These are phyloP conservation scores for Hypsopygia costalis DNA, from an alignment of 2,888 invertebrate species.

Conservation along the genomic window DNA sequence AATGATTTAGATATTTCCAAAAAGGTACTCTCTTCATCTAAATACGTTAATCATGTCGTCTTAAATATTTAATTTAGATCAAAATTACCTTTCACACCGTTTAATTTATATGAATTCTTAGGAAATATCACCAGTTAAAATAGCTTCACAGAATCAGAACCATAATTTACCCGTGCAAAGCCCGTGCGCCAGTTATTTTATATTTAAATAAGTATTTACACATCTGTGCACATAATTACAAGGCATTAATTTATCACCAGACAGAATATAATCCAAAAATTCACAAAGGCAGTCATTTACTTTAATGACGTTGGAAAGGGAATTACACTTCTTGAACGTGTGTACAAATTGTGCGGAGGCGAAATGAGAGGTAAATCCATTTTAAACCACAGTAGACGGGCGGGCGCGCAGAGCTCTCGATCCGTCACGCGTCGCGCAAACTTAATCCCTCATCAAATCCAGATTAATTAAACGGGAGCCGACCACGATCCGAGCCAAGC, in stretches of 20 bases:
- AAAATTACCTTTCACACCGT: no score
- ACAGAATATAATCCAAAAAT: slow-evolving; percentile 2
- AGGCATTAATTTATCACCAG: not conserved
- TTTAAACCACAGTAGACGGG: slow-evolving; percentile 66
- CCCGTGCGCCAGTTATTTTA: no score
- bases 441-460: slow-evolving; percentile 78
- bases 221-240: no score
- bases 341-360: slow-evolving; percentile 63
- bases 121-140: no score
- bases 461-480: slow-evolving; percentile 71
- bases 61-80: no score
- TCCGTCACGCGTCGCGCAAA: slow-evolving; percentile 72
- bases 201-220: no score
- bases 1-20: no score
- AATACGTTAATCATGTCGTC: no score
- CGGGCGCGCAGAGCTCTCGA: slow-evolving; percentile 58
- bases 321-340: slow-evolving; percentile 53
- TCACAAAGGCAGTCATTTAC: slow-evolving; percentile 12
- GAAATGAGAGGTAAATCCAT: slow-evolving; percentile 67
- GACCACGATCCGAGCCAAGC: slow-evolving; percentile 56
- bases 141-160: no score
- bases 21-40: no score
- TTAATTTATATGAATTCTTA: no score
- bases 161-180: no score
- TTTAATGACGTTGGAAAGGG: slow-evolving; percentile 29